Base-by-base conservation (phyloP, 2,113 vertebrate genomes). In the Scolopax mira region DNA sequence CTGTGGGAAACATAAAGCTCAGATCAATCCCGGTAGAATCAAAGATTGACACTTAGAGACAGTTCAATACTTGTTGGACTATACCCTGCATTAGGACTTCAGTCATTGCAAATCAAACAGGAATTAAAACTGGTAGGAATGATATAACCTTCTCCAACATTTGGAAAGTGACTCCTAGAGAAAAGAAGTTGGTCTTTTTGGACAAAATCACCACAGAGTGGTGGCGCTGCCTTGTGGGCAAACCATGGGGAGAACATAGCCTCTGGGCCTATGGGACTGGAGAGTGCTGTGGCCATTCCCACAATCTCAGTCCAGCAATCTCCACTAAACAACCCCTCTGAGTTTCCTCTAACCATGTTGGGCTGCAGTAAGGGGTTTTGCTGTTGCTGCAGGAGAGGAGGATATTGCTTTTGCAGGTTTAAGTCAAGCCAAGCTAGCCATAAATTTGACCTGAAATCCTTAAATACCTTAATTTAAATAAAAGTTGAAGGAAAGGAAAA, bases 181-280 rank as follows among this genome's bases (percentile, higher is more conserved):
- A 60, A 27, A 67, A 61, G 3, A 46, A 6, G 11, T 31, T 17
- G 0, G 1, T 67, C 7, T 15, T 52, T 82, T 51, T 11, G 9
- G 27, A 65, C 11, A 61, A 21, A 79, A 51, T 41, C 33, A 57
- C 18, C 2, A 1, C 15, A 44, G 11, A 70, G 18, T 3, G 0
- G 18, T 44, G 54, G 5, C 2, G 0, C 4, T 75, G 33, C 5
- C 49, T 37, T 49, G 37, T 49, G 54, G 88, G 6, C 4, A 85
- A 73, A 88, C 4, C 7, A 33, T 0, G 8, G 18, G 13, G 16
- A 75, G 14, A 37, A 21, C 0, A 0, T 2, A 61, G 2, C 18
- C 9, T 37, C 37, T 61, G 24, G 10, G 11, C 11, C 13, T 57
- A 11, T 1, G 9, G 31, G 23, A 19, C 3, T 61, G 41, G 73